These are phyloP conservation scores for Grantiella picta DNA, from an alignment of 2,113 vertebrate genomes.

Conservation along the genomic window DNA sequence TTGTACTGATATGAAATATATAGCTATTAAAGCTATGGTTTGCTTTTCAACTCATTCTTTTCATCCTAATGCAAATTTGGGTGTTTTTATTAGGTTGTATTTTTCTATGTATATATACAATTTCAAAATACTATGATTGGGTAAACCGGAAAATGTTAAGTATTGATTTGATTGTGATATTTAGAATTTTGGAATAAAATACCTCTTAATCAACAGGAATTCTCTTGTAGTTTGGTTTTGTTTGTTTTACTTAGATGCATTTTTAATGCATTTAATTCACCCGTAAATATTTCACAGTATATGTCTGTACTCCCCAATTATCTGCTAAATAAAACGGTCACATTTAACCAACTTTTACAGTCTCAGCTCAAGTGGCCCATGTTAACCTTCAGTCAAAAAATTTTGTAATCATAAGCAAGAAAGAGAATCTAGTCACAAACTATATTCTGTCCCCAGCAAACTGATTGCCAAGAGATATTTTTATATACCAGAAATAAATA, in stretches of 20 bases:
- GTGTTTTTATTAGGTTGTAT: slow-evolving; percentile 3
- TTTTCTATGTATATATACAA: slow-evolving; percentile 24
- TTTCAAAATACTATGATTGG: slow-evolving; percentile 15
- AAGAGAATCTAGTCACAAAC: neutral
- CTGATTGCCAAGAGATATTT: neutral
- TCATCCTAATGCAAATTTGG: neutral
- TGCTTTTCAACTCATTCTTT: neutral
- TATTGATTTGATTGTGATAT: slow-evolving; percentile 26
- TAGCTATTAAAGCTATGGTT: slow-evolving; percentile 26
- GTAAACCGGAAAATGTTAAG: neutral
- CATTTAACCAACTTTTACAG: neutral
- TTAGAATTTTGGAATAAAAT: slow-evolving; percentile 63
- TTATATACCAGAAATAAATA: neutral
- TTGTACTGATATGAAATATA: slow-evolving; percentile 5
- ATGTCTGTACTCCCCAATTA: neutral
- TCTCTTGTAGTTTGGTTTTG: neutral
- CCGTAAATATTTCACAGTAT: neutral
- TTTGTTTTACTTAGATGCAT: neutral
- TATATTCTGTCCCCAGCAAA: neutral
- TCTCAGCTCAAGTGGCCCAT: neutral
- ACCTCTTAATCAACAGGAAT: slow-evolving; percentile 7
- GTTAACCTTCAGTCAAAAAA: neutral
- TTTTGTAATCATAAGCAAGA: neutral
- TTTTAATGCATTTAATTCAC: neutral
- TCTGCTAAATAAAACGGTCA: neutral